Conservation (phyloP, 2,113 vertebrate genomes). For the Hoplias malabaricus region DNA sequence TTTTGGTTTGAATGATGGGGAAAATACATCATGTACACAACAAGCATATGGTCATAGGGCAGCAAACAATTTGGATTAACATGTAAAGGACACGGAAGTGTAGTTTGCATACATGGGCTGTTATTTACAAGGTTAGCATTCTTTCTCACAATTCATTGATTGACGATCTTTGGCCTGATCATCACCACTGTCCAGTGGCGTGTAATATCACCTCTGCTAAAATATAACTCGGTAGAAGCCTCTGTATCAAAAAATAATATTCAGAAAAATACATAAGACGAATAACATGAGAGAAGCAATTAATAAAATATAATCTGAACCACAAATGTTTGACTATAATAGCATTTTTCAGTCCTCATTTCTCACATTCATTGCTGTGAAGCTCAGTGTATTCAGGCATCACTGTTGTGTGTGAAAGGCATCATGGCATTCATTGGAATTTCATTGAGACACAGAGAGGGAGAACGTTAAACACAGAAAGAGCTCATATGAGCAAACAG, state of each 20-base stretch:
- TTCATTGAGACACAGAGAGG: background rate
- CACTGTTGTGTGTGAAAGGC: background rate
- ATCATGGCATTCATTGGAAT: constrained; percentile 25
- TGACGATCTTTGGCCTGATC: constrained; percentile 3
- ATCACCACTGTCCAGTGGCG: background rate
- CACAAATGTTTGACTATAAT: constrained; percentile 38
- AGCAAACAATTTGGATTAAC: constrained; percentile 39
- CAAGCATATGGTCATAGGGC: constrained; percentile 46
- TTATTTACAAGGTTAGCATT: constrained; percentile 43
- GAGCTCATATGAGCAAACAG: background rate
- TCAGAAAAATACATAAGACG: constrained; percentile 54
- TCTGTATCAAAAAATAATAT: constrained; percentile 54
- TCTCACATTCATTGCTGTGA: constrained; percentile 23
- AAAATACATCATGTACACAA: constrained; percentile 47
- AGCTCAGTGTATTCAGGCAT: background rate
- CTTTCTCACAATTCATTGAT: constrained; percentile 12
- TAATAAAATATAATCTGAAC: constrained; percentile 57
- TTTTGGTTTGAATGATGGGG: constrained; percentile 49
- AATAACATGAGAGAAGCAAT: constrained; percentile 48
- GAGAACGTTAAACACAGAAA: constrained; percentile 6
- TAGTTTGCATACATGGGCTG: constrained; percentile 34
- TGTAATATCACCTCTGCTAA: constrained; percentile 20
- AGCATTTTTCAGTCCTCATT: constrained; percentile 46
- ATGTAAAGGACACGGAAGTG: constrained; percentile 35
- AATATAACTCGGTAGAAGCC: constrained; percentile 42